Evolutionary conservation across 2,888 invertebrate genomes (phyloP).

Genomic region (Ptychoptera contaminata): DNA sequence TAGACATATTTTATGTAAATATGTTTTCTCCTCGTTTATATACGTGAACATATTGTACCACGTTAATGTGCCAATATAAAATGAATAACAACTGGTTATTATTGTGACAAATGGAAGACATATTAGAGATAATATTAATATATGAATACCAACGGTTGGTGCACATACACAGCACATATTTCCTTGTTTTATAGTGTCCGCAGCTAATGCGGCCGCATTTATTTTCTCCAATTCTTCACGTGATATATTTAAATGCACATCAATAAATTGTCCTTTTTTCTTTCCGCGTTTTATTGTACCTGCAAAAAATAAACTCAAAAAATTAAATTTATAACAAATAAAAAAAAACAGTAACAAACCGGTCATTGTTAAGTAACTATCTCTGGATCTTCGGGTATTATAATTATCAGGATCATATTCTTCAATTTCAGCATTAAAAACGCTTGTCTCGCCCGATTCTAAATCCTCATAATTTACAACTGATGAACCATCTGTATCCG

Average conservation of each 20-base stretch:
- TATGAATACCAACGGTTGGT: slow-evolving; percentile 43
- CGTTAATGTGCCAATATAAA: slow-evolving; percentile 57
- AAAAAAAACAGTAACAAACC: too few species aligned
- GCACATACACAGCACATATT: slow-evolving; percentile 39
- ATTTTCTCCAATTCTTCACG: slow-evolving; percentile 53
- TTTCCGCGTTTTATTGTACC: slow-evolving; percentile 58
- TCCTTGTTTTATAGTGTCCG: slow-evolving; percentile 39
- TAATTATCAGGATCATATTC: slow-evolving; percentile 37
- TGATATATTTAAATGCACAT: slow-evolving; percentile 55
- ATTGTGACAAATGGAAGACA: slow-evolving; percentile 50
- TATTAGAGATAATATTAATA: slow-evolving; percentile 44
- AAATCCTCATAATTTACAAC: slow-evolving; percentile 26
- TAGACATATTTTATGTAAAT: slow-evolving; percentile 43
- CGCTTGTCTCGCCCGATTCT: slow-evolving; percentile 28
- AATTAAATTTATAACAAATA: too few species aligned
- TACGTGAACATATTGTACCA: slow-evolving; percentile 63
- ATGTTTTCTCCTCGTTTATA: slow-evolving; percentile 48
- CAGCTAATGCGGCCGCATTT: slow-evolving; percentile 40
- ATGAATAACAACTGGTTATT: slow-evolving; percentile 48
- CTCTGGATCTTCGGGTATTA: slow-evolving; percentile 36
- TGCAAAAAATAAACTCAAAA: slow-evolving; percentile 5
- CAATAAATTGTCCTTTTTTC: slow-evolving; percentile 54
- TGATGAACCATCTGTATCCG: slow-evolving; percentile 23
- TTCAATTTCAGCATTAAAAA: slow-evolving; percentile 22
- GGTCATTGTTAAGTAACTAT: slow-evolving; percentile 50